A percentile compares a stretch with the other conserved stretches of the same genome.
Evolutionary conservation across 2,888 invertebrate species (phyloP).

Genomic region (Brenthis hecate): DNA sequence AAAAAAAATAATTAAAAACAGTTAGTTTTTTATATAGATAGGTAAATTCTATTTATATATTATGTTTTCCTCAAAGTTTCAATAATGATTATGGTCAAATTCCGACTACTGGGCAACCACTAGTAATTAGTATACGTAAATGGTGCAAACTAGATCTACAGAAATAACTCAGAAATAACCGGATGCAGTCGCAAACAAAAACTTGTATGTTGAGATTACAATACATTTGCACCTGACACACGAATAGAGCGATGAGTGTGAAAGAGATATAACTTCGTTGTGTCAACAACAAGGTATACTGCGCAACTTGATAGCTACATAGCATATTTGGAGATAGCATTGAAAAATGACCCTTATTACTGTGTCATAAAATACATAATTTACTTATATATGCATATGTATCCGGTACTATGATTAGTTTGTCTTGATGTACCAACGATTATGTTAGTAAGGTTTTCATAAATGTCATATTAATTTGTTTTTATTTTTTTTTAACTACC

Average conservation of each 20-base stretch:
- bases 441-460: too few species aligned
- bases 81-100: too few species aligned
- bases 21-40: too few species aligned
- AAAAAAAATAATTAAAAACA: too few species aligned
- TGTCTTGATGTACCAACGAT: background rate
- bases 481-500: too few species aligned
- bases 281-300: constrained; percentile 69
- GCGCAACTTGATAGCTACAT: constrained; percentile 71
- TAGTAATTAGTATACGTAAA: too few species aligned
- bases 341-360: constrained; percentile 38
- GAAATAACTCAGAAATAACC: constrained; percentile 14
- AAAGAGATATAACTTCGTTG: constrained; percentile 44
- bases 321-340: constrained; percentile 42
- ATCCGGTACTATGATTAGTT: constrained; percentile 41
- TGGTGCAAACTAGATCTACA: too few species aligned
- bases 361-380: constrained; percentile 33
- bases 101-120: too few species aligned
- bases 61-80: too few species aligned
- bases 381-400: constrained; percentile 38
- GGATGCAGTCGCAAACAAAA: constrained; percentile 19
- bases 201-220: constrained; percentile 5
- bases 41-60: too few species aligned
- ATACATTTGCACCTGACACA: constrained; percentile 28
- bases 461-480: too few species aligned
- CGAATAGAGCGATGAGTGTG: constrained; percentile 33